Base-by-base conservation (phyloP, 2,888 invertebrate species). In the Merodon equestris region DNA sequence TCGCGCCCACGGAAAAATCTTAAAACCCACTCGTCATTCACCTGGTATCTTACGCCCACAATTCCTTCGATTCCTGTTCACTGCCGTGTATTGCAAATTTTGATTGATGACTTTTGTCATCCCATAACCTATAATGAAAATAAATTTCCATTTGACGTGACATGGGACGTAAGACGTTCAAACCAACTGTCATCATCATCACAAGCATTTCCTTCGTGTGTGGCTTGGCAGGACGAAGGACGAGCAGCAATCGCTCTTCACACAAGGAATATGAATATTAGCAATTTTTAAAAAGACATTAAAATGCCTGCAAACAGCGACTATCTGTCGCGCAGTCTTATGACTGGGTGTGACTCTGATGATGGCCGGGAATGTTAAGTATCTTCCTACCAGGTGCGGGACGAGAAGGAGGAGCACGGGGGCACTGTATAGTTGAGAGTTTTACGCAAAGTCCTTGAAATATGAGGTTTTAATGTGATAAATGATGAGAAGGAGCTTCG, bases 201-300 rank as follows among this genome's bases (percentile, higher is more conserved):
- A 66, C 64, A 48, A 61, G 45, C 56, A 57, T 61, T 58, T 64
- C 42, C 66, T 48, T 56, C 74, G 72, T 77, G 72, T 61, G 66
- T 61, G 72, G 73, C 38, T 42, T 2, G 27, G 27, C 27, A 27
- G 27, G 40, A 10, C n/a, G 40, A 40, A 40, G 40, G 67, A 54
- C 53, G 63, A 64, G 67, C 48, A 54, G 51, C 66, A 42, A n/a
- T n/a, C n/a, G n/a, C n/a, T n/a, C n/a, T n/a, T n/a, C n/a, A n/a
- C n/a, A n/a, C n/a, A 57, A 68, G 68, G 51, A 76, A 68, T 74
- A 64, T 79, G 79, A 64, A 79, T 79, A 74, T 79, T 79, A 74
- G 74, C 64, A 68, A 79, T 79, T 79, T 74, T 79, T 79, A 79
- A 64, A 79, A 79, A 61, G 56, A 64, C 74, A 79, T 79, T 79